Conservation (phyloP, 1,140 invertebrate genomes). For the Doryteuthis pealeii region DNA sequence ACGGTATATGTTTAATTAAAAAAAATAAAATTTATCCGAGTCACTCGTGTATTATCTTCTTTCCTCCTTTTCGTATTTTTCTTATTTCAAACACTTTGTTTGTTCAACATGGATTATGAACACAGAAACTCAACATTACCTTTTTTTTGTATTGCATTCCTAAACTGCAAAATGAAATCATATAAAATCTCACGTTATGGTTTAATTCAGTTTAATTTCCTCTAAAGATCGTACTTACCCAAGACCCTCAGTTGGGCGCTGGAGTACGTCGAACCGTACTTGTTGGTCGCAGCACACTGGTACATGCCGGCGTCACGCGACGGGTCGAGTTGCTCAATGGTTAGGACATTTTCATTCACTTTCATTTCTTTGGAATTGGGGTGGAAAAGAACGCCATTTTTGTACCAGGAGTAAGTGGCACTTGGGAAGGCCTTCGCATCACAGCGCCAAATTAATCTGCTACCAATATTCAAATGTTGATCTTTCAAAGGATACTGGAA, state of each 20-base stretch:
- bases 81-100: too few relatives aligned
- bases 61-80: too few relatives aligned
- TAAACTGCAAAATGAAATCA: too few relatives aligned
- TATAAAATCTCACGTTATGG: too few relatives aligned
- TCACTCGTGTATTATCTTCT: too few relatives aligned
- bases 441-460: constrained; percentile 66
- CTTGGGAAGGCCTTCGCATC: not conserved
- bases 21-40: too few relatives aligned
- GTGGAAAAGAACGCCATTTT: constrained; percentile 7
- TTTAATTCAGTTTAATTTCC: too few relatives aligned
- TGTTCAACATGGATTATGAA: too few relatives aligned
- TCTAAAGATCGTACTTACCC: too few relatives aligned
- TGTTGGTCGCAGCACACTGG: constrained; percentile 89
- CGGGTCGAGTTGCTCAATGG: constrained; percentile 31
- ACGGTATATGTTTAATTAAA: too few relatives aligned
- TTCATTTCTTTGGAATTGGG: not conserved
- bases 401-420: constrained; percentile 28
- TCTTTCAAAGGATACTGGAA: constrained; percentile 88
- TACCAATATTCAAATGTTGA: constrained; percentile 84
- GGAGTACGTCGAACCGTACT: constrained; percentile 81
- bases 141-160: too few relatives aligned
- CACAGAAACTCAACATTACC: too few relatives aligned
- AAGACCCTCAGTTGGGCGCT: constrained; percentile 84
- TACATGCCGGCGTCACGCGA: constrained; percentile 87
- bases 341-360: constrained; percentile 26